Base-by-base conservation (phyloP, 1,140 invertebrate genomes). In the Andricus grossulariae region DNA sequence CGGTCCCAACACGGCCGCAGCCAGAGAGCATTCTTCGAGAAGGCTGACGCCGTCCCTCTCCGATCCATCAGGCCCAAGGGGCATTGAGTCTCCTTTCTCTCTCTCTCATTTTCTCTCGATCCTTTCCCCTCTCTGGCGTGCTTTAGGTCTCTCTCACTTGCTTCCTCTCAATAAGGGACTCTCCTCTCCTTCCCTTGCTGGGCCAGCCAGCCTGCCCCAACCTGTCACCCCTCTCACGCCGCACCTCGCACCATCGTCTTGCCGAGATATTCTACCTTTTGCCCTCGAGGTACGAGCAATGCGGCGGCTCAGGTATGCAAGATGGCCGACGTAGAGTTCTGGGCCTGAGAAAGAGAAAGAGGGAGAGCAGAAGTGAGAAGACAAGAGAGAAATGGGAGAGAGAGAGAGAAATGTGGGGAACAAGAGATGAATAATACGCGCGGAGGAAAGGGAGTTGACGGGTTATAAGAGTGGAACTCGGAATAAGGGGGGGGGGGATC, bases 201-300 rank as follows among this genome's bases (percentile, higher is more conserved):
- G 52, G 74, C 76, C 74, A 77, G 50, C 70, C 72, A 55, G 45
- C 73, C 73, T 79, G 50, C 21, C 71, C 52, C 75, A 60, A 60
- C 57, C 57, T 60, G 75, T 70, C 74, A 54, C 73, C 60, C 77
- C 76, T 78, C 76, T 16, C 71, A 60, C 75, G 55, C 82, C 76
- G 77, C 18, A 54, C 81, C 80, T 55, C 78, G 79, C 80, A 82
- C 82, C 83, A 76, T 77, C 79, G 77, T 87, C 84, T 85, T 83
- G 83, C 85, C 85, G 85, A 91, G 89, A 91, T 91, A 91, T 90
- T 90, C 89, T 91, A 90, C 90, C 91, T 92, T 91, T 92, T 92
- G 90, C 91, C 91, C 90, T 91, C 90, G 85, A 91, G 90, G 90
- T 91, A 90, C 87, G 88, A 91, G 91, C 91, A 90, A 91, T 91